Conservation (phyloP, 1,140 invertebrate genomes). For the Drosophila neocordata region DNA sequence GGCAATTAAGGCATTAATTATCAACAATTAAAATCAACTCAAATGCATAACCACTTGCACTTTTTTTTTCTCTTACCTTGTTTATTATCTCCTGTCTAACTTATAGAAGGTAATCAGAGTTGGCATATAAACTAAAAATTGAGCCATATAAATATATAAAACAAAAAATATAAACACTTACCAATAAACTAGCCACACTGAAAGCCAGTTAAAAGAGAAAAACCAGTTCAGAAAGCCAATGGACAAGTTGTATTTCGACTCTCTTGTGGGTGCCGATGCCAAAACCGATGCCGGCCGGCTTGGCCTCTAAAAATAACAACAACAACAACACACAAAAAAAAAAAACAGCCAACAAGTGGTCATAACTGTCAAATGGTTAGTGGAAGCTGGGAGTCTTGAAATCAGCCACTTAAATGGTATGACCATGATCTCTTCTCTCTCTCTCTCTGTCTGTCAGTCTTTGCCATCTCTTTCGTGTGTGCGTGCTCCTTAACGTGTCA, state of each 20-base stretch:
- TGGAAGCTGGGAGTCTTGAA: background rate
- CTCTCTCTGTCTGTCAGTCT: background rate
- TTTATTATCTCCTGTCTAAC: conserved; percentile 50
- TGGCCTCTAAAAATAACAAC: conserved; percentile 49
- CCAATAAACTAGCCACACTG: background rate
- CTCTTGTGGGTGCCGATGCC: conserved; percentile 15
- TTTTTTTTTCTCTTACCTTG: background rate
- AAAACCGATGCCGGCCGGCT: conserved; percentile 34
- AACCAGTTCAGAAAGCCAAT: conserved; percentile 33
- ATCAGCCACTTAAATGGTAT: conserved; percentile 11
- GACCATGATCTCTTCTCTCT: background rate
- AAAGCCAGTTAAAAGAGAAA: background rate
- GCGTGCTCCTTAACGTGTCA: conserved; percentile 38
- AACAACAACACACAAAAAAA: too few species aligned
- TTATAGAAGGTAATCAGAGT: conserved; percentile 67
- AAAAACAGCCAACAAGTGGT: conserved; percentile 55
- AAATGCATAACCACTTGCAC: conserved; percentile 51
- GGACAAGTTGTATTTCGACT: background rate
- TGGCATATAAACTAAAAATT: conserved; percentile 38
- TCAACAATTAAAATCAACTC: conserved; percentile 72
- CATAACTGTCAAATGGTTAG: conserved; percentile 75
- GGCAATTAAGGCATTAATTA: conserved; percentile 75
- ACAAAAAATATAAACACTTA: conserved; percentile 1
- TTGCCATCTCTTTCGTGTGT: conserved; percentile 24
- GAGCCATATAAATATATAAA: conserved; percentile 34